Base-by-base conservation (phyloP, 2,888 invertebrate species). In the Linnaemya tessellans region DNA sequence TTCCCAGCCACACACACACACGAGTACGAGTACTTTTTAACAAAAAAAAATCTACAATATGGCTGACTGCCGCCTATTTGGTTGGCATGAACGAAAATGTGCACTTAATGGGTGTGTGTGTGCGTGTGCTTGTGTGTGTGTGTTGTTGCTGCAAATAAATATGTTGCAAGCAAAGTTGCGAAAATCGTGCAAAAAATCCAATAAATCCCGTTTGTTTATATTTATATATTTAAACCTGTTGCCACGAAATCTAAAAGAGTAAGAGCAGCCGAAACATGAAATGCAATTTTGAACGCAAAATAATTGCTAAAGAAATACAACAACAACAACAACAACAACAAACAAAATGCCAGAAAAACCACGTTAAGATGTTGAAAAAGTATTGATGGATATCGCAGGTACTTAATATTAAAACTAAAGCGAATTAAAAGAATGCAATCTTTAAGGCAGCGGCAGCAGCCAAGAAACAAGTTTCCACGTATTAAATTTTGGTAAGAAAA, bases 141-240 rank as follows among this genome's bases (percentile, higher is more conserved):
- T 41, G 9, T 68, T 18, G 38, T 54, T 81, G 60, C n/a, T 49
- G 54, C 22, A 49, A 30, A 25, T 35, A 49, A 30, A 25, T 80
- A 20, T 81, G 62, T 68, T 78, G 62, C 77, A 65, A 65, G 70
- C 54, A 38, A 70, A 75, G 64, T 84, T 79, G 84, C 85, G 75
- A 78, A 79, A 84, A 81, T 73, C 54, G 58, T 62, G 67, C 43
- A 65, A 11, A 74, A 70, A 62, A 60, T 35, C 25, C 41, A 70
- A 70, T 35, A 84, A 80, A 80, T 80, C 84, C 84, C 80, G 80
- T 84, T 84, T 84, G 46, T 81, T 78, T 46, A 41, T 56, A 25
- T 81, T 78, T 46, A 41, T 56, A 25, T 49, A 67, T 41, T 62
- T 25, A 78, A 84, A 84, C 84, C 84, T 84, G 84, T 84, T 80